These are phyloP conservation scores for Nerophis lumbriciformis DNA, from an alignment of 2,113 vertebrate genomes.

Conservation along the genomic window DNA sequence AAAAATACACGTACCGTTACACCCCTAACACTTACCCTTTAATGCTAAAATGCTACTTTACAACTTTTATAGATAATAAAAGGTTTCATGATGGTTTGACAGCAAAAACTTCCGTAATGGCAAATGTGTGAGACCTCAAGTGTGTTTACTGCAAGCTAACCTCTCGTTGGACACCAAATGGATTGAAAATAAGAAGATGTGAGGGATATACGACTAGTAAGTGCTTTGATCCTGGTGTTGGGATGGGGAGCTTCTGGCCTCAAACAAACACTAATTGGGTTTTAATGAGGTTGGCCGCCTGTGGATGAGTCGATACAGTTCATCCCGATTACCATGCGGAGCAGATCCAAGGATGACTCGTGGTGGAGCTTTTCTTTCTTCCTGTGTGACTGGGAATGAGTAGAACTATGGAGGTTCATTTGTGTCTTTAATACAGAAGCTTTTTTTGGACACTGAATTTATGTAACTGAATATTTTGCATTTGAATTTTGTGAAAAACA, in stretches of 20 bases:
- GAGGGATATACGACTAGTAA: slow-evolving; percentile 28
- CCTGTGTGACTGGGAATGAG: slow-evolving; percentile 35
- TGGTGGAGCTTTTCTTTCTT: slow-evolving; percentile 16
- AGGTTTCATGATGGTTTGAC: too few species aligned
- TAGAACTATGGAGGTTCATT: slow-evolving; percentile 6
- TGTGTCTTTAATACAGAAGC: too few species aligned
- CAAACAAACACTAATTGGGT: slow-evolving; percentile 58
- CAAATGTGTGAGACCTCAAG: too few species aligned
- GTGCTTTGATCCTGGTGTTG: slow-evolving; percentile 50
- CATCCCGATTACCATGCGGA: slow-evolving; percentile 35
- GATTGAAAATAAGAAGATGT: slow-evolving; percentile 21
- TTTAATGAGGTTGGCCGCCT: slow-evolving; percentile 60
- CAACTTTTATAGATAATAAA: too few species aligned
- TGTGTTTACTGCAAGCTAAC: background rate
- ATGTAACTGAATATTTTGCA: too few species aligned
- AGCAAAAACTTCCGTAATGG: too few species aligned
- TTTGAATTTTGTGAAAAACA: too few species aligned
- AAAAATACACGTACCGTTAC: too few species aligned
- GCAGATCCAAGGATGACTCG: slow-evolving; percentile 32
- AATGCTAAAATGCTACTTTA: too few species aligned
- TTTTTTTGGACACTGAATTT: too few species aligned
- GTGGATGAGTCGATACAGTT: slow-evolving; percentile 29
- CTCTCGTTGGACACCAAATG: slow-evolving; percentile 11
- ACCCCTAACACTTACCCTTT: too few species aligned
- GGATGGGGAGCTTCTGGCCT: slow-evolving; percentile 20